Evolutionary conservation across 1,140 invertebrate genomes (phyloP).

Genomic region (Euglossa dilemma): DNA sequence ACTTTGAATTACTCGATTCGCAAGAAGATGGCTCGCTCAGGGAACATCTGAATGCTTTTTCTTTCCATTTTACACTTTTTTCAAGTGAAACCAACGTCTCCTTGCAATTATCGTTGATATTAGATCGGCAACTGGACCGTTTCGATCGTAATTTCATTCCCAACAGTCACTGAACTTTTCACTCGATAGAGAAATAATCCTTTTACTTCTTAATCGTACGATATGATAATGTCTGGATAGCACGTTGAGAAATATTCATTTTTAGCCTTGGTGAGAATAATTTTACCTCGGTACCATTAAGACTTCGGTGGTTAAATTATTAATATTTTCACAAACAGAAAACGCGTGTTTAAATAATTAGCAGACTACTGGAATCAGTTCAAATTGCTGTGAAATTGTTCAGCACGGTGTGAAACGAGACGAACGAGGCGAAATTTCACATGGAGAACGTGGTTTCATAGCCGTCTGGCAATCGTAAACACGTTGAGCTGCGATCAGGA

Average conservation of each 20-base stretch:
- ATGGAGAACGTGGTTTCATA: not conserved
- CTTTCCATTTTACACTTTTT: not conserved
- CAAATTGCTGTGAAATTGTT: not conserved
- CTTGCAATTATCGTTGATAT: not conserved
- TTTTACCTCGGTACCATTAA: not conserved
- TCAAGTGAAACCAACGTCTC: not conserved
- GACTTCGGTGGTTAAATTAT: not conserved
- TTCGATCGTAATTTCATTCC: constrained; percentile 34
- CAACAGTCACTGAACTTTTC: constrained; percentile 4
- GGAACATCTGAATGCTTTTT: constrained; percentile 8
- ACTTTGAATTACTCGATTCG: constrained; percentile 47
- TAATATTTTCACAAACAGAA: not conserved
- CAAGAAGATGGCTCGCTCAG: not conserved
- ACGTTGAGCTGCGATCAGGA: not conserved
- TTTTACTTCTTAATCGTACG: constrained; percentile 5
- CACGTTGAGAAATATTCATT: not conserved
- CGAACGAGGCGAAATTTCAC: not conserved
- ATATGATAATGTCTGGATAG: not conserved
- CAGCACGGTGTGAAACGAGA: not conserved
- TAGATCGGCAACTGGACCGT: constrained; percentile 49
- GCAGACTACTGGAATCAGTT: not conserved
- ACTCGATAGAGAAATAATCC: constrained; percentile 22
- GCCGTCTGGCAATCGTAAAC: not conserved
- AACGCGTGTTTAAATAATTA: not conserved
- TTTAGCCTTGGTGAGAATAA: not conserved